phyloP scores from a whole-genome alignment of 92 coral and sea anemone genomes.

The Nematostella vectensis region DNA sequence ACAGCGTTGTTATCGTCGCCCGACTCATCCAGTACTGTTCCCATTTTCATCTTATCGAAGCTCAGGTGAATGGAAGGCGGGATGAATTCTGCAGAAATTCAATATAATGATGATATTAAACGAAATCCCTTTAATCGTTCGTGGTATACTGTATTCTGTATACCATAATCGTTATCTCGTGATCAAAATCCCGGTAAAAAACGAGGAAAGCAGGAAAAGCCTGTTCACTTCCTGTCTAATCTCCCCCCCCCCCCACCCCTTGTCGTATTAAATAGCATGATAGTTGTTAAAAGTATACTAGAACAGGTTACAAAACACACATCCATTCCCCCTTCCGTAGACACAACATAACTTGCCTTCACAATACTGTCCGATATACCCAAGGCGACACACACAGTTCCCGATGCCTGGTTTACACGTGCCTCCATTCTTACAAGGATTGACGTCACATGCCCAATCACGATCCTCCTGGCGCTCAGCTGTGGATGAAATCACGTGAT shows the following conservation, averaged over 20 bases:
- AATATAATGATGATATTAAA: neutral
- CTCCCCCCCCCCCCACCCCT: too few species aligned
- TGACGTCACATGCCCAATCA: slow-evolving; percentile 59
- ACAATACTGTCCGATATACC: slow-evolving; percentile 90
- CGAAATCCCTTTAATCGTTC: neutral
- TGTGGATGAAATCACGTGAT: slow-evolving; percentile 9
- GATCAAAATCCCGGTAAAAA: too few species aligned
- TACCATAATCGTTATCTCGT: too few species aligned
- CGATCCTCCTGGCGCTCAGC: slow-evolving; percentile 63
- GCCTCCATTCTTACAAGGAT: slow-evolving; percentile 94
- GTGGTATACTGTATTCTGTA: too few species aligned
- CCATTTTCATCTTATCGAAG: slow-evolving; percentile 59
- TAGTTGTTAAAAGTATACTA: too few species aligned
- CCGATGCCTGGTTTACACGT: slow-evolving; percentile 89
- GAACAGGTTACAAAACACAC: too few species aligned
- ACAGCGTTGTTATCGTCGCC: slow-evolving; percentile 75
- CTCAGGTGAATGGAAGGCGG: slow-evolving; percentile 86
- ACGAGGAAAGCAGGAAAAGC: too few species aligned
- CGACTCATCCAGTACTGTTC: slow-evolving; percentile 63
- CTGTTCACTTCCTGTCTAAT: too few species aligned
- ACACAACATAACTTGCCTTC: slow-evolving; percentile 89
- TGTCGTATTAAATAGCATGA: too few species aligned
- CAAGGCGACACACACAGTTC: slow-evolving; percentile 93
- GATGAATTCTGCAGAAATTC: slow-evolving; percentile 39
- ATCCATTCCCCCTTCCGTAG: too few species aligned